Evolutionary conservation across 2,797 vertebrate species (phyloP).

Genomic region (Chiroxiphia lanceolata): DNA sequence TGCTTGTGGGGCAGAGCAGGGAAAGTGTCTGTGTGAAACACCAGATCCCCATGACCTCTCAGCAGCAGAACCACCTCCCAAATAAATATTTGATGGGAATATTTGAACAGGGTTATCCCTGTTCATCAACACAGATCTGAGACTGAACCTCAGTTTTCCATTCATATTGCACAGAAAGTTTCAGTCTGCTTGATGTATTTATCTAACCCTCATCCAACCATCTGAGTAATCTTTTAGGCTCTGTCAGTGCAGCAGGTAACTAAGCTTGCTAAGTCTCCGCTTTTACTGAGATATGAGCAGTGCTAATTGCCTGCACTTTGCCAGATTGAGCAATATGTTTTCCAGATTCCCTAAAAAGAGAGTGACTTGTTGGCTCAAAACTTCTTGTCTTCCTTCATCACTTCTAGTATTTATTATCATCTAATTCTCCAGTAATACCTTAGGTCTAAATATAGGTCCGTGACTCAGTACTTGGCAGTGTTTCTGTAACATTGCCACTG

Average conservation of each 20-base stretch:
- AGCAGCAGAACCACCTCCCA: neutral
- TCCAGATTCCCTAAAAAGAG: slow-evolving; percentile 20
- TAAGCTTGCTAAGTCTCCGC: neutral
- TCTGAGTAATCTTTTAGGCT: neutral
- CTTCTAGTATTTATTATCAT: slow-evolving; percentile 44
- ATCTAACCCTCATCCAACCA: neutral
- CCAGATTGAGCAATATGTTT: neutral
- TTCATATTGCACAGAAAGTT: neutral
- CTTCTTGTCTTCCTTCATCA: neutral
- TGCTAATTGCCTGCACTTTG: neutral
- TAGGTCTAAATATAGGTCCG: slow-evolving; percentile 8
- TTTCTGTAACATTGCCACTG: neutral
- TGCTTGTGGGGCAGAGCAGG: accelerated
- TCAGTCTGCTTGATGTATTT: neutral
- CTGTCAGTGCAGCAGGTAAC: neutral
- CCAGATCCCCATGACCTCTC: neutral
- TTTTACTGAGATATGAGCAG: neutral
- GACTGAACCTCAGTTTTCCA: neutral
- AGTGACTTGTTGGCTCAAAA: slow-evolving; percentile 10
- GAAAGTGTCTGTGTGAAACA: neutral
- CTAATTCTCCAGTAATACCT: slow-evolving; percentile 15
- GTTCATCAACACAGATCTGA: neutral
- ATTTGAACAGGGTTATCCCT: neutral
- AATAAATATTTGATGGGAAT: neutral
- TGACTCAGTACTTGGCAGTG: slow-evolving; percentile 53